Base-by-base conservation (phyloP, 2,113 vertebrate genomes). In the Vulpes ferrilata region DNA sequence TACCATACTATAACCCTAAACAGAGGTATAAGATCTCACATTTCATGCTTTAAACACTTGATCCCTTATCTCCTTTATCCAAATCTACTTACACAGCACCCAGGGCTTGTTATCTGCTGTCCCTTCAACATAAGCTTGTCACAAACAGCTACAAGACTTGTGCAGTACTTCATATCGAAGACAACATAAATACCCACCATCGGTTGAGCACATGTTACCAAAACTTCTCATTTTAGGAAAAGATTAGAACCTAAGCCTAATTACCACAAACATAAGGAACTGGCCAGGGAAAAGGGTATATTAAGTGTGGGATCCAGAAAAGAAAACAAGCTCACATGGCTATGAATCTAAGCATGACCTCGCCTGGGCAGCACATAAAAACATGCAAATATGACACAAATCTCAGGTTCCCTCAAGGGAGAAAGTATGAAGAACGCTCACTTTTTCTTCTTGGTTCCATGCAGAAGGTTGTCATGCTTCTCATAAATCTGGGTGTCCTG, bases 401-500 rank as follows among this genome's bases (percentile, higher is more conserved):
- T 22, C 59, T 82, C 78, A 62, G 27, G 13, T 3, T 38, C 65
- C 25, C 25, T 86, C 7, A 0, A 74, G 30, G 57, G 15, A 53
- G 12, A 51, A 19, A 19, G 15, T 2, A 22, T 48, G 7, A 62
- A 32, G 15, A 60, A 51, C 7, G 15, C 98, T 97, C 98, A 99
- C 99, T 98, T 99, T 98, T 99, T 99, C 92, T 98, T 99, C 98
- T 95, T 99, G 97, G 97, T 99, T 4, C 99, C 99, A 0, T 99
- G 99, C 55, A 99, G 98, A 94, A 99, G 99, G 90, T 98, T 99
- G 94, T 99, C 99, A 2, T 99, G 99, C 62, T 99, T 99, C 98
- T 99, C 99, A 0, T 99, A 99, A 67, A 99, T 98, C 97, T 99
- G 99, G 48, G 99, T 98, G 74, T 99, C 99, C 89, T 99, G 99